Evolutionary conservation across 2,888 invertebrate species (phyloP).

Genomic region (Brachynemurus nebulosus): DNA sequence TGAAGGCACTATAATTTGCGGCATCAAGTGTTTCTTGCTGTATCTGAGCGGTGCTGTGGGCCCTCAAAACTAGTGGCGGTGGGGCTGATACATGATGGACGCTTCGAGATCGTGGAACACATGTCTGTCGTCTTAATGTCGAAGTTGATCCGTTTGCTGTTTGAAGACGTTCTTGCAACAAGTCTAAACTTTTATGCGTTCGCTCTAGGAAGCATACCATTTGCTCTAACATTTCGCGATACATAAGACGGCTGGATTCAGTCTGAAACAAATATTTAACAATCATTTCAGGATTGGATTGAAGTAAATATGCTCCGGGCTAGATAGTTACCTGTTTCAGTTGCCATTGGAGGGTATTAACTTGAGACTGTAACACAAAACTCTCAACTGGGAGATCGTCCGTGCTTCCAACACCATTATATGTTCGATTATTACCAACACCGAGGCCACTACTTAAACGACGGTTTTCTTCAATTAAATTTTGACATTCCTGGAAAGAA

Average conservation of each 20-base stretch:
- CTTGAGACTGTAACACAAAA: constrained; percentile 48
- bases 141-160: constrained; percentile 17
- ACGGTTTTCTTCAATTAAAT: constrained; percentile 31
- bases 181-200: constrained; percentile 49
- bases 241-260: constrained; percentile 58
- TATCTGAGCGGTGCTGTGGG: constrained; percentile 33
- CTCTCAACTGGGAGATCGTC: constrained; percentile 39
- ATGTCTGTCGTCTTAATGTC: constrained; percentile 25
- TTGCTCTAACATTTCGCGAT: constrained; percentile 55
- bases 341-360: constrained; percentile 59
- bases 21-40: constrained; percentile 12
- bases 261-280: constrained; percentile 33
- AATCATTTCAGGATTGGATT: not conserved
- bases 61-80: constrained; percentile 27
- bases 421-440: constrained; percentile 7
- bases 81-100: constrained; percentile 34
- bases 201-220: constrained; percentile 53
- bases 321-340: constrained; percentile 49
- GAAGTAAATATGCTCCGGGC: not conserved
- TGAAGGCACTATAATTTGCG: constrained; percentile 30
- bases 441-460: constrained; percentile 27
- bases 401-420: constrained; percentile 20
- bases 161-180: constrained; percentile 30
- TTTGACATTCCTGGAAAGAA: constrained; percentile 32
- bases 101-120: constrained; percentile 37